A percentile compares a stretch with the other conserved stretches of the same genome.
Conservation (phyloP, 1,140 invertebrate genomes). For the Saxidomus purpurata region DNA sequence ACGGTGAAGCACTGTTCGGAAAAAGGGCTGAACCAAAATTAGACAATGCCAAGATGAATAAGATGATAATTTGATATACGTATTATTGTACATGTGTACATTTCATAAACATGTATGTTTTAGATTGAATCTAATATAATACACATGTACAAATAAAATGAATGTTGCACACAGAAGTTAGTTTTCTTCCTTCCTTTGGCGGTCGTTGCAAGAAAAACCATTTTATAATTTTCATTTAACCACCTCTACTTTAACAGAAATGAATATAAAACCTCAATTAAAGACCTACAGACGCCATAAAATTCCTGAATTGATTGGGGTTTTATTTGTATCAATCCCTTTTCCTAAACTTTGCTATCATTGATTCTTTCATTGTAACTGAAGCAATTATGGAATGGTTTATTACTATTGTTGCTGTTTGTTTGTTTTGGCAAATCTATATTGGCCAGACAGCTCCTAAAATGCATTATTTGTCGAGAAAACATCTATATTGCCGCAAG, state of each 20-base stretch:
- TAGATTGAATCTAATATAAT: too few relatives aligned
- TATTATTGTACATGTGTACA: too few relatives aligned
- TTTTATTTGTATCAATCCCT: neutral
- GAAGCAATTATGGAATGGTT: neutral
- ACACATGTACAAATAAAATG: too few relatives aligned
- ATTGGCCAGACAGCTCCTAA: neutral
- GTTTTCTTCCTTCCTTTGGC: too few relatives aligned
- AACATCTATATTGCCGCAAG: neutral
- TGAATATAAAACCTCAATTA: neutral
- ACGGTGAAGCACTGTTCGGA: too few relatives aligned
- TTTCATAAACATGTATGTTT: too few relatives aligned
- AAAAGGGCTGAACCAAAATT: too few relatives aligned
- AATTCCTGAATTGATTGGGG: conserved; percentile 17
- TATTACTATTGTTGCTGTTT: neutral
- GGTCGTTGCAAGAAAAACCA: too few relatives aligned
- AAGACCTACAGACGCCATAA: neutral
- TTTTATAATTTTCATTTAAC: too few relatives aligned
- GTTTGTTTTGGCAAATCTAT: neutral
- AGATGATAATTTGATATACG: too few relatives aligned
- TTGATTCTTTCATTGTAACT: neutral
- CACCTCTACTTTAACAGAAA: neutral
- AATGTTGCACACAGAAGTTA: too few relatives aligned
- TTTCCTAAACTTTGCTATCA: neutral
- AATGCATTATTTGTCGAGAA: neutral
- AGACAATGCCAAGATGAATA: too few relatives aligned